Conservation (phyloP, 2,888 invertebrate genomes). For the Didymodactylos carnosus region DNA sequence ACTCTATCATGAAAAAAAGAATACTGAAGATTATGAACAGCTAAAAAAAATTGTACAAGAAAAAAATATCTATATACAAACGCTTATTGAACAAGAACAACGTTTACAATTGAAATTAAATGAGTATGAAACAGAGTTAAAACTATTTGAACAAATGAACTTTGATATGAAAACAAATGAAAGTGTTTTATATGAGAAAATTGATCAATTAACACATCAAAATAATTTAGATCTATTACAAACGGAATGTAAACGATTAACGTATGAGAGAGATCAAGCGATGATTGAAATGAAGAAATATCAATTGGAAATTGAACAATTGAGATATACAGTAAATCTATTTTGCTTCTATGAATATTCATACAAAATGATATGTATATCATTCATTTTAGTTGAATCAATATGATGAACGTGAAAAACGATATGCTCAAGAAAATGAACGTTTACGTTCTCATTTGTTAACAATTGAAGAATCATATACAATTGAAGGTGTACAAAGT, state of each 20-base stretch:
- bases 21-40: not conserved
- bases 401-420: not conserved
- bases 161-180: not conserved
- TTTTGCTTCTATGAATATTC: no score
- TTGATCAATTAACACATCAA: no score
- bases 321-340: not conserved
- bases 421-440: slow-evolving; percentile 1
- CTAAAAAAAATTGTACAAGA: not conserved
- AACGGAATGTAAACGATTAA: not conserved
- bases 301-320: not conserved
- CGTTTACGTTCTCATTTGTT: slow-evolving; percentile 2
- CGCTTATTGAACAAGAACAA: not conserved
- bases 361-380: no score
- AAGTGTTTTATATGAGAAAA: not conserved
- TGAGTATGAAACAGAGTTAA: not conserved
- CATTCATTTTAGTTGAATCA: not conserved
- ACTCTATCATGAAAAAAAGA: not conserved
- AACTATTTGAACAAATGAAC: not conserved
- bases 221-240: no score
- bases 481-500: not conserved
- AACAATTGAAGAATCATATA: slow-evolving; percentile 6
- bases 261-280: not conserved
- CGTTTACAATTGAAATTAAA: not conserved
- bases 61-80: not conserved
- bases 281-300: not conserved